Percentiles rank a stretch among this genome's conserved stretches.
phyloP scores from a whole-genome alignment of 2,888 invertebrate genomes.

The Antitype chi region DNA sequence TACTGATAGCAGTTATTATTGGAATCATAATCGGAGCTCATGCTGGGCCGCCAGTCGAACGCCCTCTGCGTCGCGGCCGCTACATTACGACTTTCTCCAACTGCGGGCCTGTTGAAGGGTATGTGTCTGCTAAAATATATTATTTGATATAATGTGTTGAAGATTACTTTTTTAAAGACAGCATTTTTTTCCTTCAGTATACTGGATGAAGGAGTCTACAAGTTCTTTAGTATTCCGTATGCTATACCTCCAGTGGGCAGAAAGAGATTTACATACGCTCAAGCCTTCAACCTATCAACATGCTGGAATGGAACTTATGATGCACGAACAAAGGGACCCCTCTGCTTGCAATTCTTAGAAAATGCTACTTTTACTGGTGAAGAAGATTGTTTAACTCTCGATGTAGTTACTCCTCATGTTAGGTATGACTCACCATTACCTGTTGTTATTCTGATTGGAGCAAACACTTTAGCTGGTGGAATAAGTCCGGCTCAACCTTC shows the following conservation, averaged over 20 bases:
- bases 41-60: slow-evolving; percentile 88
- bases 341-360: slow-evolving; percentile 93
- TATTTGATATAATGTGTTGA: background rate
- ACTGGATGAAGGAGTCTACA: slow-evolving; percentile 94
- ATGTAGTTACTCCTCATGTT: slow-evolving; percentile 95
- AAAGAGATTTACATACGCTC: slow-evolving; percentile 93
- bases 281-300: slow-evolving; percentile 92
- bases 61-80: slow-evolving; percentile 93
- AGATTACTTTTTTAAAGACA: background rate
- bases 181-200: slow-evolving; percentile 85
- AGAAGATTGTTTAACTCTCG: slow-evolving; percentile 96
- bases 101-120: slow-evolving; percentile 96
- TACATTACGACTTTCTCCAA: slow-evolving; percentile 93
- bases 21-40: slow-evolving; percentile 91
- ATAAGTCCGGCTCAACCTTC: slow-evolving; percentile 94
- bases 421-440: slow-evolving; percentile 95
- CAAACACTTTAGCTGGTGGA: slow-evolving; percentile 94
- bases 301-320: slow-evolving; percentile 95
- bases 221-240: slow-evolving; percentile 96
- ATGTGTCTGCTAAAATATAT: slow-evolving; percentile 59
- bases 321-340: slow-evolving; percentile 92
- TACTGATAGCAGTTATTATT: slow-evolving; percentile 92
- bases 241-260: slow-evolving; percentile 93
- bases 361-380: slow-evolving; percentile 92
- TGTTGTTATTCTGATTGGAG: slow-evolving; percentile 95